A percentile compares a stretch with the other conserved stretches of the same genome.
Conservation (phyloP, 2,113 vertebrate genomes). For the Hemiprocne comata region DNA sequence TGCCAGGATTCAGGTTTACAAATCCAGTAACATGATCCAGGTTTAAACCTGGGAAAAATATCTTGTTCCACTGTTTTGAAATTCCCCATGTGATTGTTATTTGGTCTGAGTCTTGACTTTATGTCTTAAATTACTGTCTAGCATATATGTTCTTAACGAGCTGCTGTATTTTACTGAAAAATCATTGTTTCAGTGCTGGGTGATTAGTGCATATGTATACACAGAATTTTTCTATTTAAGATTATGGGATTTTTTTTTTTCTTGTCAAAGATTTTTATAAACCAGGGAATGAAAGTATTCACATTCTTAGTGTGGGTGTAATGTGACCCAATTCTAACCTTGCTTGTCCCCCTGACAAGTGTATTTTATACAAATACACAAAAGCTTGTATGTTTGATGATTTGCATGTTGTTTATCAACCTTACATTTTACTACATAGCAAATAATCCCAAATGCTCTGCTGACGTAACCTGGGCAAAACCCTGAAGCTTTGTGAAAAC, state of each 20-base stretch:
- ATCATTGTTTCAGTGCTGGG: not conserved
- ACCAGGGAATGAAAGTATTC: not conserved
- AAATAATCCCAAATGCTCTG: not conserved
- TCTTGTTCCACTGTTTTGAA: not conserved
- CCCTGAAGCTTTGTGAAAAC: not conserved
- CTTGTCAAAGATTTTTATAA: constrained; percentile 2
- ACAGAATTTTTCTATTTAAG: not conserved
- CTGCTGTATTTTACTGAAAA: not conserved
- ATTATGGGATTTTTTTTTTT: not conserved
- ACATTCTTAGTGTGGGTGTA: not conserved
- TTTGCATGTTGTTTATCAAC: not conserved
- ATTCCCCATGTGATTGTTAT: not conserved
- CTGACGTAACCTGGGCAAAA: not conserved
- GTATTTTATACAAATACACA: not conserved
- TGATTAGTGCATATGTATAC: not conserved
- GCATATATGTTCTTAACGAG: not conserved
- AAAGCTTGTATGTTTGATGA: not conserved
- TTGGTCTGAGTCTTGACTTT: not conserved
- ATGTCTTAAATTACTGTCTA: not conserved
- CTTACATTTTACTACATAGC: not conserved
- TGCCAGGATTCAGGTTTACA: not conserved
- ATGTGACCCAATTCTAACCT: not conserved
- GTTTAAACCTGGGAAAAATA: not conserved
- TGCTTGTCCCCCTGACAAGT: not conserved
- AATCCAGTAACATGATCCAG: not conserved